Evolutionary conservation across 2,113 vertebrate species (phyloP).

Genomic region (Protobothrops mucrosquamatus): DNA sequence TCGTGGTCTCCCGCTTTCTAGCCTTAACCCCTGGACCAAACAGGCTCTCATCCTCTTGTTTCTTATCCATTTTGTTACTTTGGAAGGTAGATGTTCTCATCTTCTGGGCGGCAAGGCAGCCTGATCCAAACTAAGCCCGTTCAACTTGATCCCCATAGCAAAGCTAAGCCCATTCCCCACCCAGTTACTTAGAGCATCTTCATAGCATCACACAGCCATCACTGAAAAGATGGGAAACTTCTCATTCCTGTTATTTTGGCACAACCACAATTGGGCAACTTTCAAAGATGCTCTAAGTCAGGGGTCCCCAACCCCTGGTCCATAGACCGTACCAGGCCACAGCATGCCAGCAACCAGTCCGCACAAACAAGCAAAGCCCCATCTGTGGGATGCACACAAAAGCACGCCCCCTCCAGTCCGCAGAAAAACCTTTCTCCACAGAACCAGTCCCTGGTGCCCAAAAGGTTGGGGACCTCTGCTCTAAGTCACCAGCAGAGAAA

Average conservation of each 20-base stretch:
- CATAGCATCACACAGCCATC: not conserved
- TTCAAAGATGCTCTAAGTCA: not conserved
- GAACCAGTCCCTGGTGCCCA: too few species aligned
- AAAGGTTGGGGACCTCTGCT: not conserved
- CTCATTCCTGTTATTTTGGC: not conserved
- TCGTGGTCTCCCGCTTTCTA: not conserved
- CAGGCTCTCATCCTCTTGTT: not conserved
- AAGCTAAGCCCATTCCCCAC: not conserved
- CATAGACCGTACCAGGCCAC: too few species aligned
- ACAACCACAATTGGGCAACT: not conserved
- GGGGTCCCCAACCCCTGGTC: too few species aligned
- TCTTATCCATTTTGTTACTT: not conserved
- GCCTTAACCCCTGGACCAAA: not conserved
- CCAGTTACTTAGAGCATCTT: not conserved
- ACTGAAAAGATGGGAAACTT: not conserved
- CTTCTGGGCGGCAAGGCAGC: not conserved
- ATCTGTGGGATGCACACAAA: too few species aligned
- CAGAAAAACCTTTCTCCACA: too few species aligned
- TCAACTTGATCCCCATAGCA: not conserved
- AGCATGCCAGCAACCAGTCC: too few species aligned
- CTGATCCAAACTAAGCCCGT: not conserved
- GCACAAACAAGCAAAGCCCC: too few species aligned
- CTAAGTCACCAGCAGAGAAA: not conserved
- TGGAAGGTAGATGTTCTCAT: not conserved
- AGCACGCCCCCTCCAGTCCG: too few species aligned